Percentiles rank a stretch among this genome's conserved stretches.
Evolutionary conservation across 2,888 invertebrate species (phyloP).

Genomic region (Gymnoscelis rufifasciata): DNA sequence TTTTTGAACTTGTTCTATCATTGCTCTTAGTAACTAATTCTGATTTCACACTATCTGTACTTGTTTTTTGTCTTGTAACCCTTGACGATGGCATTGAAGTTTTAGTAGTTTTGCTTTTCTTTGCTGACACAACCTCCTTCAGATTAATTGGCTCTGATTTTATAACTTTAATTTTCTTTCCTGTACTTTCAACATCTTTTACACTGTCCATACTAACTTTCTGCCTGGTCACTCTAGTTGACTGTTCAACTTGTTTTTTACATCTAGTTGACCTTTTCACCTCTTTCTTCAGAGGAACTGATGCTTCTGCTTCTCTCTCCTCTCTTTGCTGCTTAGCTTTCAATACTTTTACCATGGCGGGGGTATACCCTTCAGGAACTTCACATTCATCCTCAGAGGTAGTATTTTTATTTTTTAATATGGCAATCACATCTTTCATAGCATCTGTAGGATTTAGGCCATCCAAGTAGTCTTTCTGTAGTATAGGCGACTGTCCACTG

Average conservation of each 20-base stretch:
- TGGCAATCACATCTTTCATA: constrained; percentile 83
- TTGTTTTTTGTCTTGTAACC: constrained; percentile 11
- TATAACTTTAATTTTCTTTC: neutral
- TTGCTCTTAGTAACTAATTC: constrained; percentile 24
- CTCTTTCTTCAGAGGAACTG: constrained; percentile 43
- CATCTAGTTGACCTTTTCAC: constrained; percentile 49
- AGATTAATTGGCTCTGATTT: neutral
- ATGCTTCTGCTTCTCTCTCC: constrained; percentile 54
- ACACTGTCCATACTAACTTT: constrained; percentile 4
- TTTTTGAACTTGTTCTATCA: constrained; percentile 36
- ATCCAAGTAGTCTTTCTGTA: constrained; percentile 69
- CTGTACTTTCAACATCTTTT: constrained; percentile 6
- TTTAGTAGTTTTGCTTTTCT: neutral
- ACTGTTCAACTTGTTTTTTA: constrained; percentile 16
- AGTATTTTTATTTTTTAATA: constrained; percentile 76
- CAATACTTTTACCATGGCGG: constrained; percentile 77
- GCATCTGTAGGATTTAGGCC: constrained; percentile 83
- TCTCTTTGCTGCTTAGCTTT: constrained; percentile 68
- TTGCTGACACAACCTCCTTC: too few species aligned
- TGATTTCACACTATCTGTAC: constrained; percentile 10
- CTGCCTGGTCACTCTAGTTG: constrained; percentile 4
- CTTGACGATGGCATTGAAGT: constrained; percentile 9
- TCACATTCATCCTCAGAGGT: constrained; percentile 52
- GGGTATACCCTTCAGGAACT: constrained; percentile 68
- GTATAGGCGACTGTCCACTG: constrained; percentile 52